Evolutionary conservation across 1,140 invertebrate genomes (phyloP).

Genomic region (Choristoneura fumiferana): DNA sequence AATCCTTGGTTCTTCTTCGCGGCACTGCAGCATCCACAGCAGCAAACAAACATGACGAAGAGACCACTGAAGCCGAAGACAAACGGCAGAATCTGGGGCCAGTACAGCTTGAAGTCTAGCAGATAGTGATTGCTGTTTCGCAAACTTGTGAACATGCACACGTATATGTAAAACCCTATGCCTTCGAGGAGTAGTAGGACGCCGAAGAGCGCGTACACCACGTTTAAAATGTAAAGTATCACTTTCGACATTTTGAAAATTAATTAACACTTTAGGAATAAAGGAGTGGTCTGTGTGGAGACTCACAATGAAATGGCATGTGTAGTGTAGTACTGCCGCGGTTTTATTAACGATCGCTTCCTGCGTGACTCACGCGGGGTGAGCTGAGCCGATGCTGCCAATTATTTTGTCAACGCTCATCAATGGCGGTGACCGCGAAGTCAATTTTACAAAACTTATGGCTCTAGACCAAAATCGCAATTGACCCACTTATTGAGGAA

Average conservation of each 20-base stretch:
- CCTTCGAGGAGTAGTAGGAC: slow-evolving; percentile 7
- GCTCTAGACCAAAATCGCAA: neutral
- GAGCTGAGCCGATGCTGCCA: neutral
- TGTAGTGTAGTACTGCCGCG: neutral
- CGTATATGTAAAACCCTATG: slow-evolving; percentile 22
- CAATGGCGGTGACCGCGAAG: neutral
- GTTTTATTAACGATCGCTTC: slow-evolving; percentile 2
- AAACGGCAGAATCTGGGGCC: slow-evolving; percentile 25
- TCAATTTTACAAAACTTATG: neutral
- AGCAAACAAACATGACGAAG: slow-evolving; percentile 10
- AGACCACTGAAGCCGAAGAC: slow-evolving; percentile 15
- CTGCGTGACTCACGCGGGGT: neutral
- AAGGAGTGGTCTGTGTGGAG: neutral
- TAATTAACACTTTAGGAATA: neutral
- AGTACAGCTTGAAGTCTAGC: slow-evolving; percentile 19
- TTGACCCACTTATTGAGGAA: neutral
- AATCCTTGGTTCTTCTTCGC: slow-evolving; percentile 10
- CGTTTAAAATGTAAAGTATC: slow-evolving; percentile 17
- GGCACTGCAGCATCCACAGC: slow-evolving; percentile 23
- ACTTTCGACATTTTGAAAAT: slow-evolving; percentile 1
- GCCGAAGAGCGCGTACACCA: slow-evolving; percentile 14
- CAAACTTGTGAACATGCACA: slow-evolving; percentile 20
- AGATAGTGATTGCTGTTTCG: slow-evolving; percentile 20
- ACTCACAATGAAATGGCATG: slow-evolving; percentile 7
- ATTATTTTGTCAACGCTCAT: neutral